These are phyloP conservation scores for Oreortyx pictus DNA, from an alignment of 2,797 vertebrate species.

Conservation along the genomic window DNA sequence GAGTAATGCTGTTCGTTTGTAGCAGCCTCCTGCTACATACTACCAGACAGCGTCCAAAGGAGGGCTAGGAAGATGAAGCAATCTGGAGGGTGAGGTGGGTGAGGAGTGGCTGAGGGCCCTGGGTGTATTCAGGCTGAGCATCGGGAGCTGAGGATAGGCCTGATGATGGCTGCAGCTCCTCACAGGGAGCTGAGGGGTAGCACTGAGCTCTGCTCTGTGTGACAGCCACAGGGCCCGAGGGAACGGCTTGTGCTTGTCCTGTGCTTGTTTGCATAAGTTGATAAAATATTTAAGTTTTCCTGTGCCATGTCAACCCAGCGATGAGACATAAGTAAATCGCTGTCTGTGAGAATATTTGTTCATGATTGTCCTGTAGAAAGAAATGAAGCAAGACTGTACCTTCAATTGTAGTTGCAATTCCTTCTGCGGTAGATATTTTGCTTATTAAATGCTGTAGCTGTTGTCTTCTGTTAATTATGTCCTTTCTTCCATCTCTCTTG, in stretches of 20 bases:
- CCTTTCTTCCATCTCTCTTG: neutral
- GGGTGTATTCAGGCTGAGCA: too few species aligned
- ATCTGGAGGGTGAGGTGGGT: too few species aligned
- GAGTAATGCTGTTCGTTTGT: neutral
- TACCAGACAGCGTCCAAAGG: too few species aligned
- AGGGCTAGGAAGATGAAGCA: too few species aligned
- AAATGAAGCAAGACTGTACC: neutral
- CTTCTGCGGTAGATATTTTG: neutral
- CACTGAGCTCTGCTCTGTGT: neutral
- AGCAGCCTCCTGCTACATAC: neutral
- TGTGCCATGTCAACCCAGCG: neutral
- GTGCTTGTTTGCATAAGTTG: neutral
- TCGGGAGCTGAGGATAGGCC: too few species aligned
- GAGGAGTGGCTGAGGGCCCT: too few species aligned
- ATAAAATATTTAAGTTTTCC: neutral
- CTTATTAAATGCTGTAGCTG: neutral
- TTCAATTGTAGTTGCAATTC: conserved; percentile 38
- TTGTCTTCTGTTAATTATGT: neutral
- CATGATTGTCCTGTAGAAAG: neutral
- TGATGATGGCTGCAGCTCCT: too few species aligned
- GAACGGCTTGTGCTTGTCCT: neutral
- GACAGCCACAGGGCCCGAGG: neutral
- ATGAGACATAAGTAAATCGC: neutral
- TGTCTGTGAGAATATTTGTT: neutral
- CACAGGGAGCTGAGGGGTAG: too few species aligned